Percentiles rank a stretch among this genome's conserved stretches.
phyloP scores from a whole-genome alignment of 2,797 vertebrate genomes.

The Esox lucius region DNA sequence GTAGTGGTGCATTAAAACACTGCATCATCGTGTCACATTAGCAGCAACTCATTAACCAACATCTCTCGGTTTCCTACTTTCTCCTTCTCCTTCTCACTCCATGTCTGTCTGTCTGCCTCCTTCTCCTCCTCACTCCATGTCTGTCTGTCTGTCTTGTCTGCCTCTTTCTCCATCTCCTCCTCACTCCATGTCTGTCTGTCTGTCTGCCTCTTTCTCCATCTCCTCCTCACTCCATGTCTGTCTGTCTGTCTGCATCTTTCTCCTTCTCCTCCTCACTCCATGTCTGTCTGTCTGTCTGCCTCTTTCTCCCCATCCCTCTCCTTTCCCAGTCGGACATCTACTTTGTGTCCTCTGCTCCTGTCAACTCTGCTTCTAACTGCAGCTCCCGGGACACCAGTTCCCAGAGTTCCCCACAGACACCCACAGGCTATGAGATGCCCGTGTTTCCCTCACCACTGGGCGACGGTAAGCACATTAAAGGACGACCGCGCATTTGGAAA shows the following conservation, averaged over 20 bases:
- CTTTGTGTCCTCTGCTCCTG: constrained; percentile 87
- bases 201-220: not conserved
- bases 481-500: not conserved
- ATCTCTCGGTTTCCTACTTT: too few relatives aligned
- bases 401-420: constrained; percentile 90
- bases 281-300: constrained; percentile 13
- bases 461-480: constrained; percentile 79
- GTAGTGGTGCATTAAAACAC: not conserved
- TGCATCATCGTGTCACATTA: not conserved
- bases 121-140: constrained; percentile 4
- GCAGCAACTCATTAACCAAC: not conserved
- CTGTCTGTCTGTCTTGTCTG: too few relatives aligned
- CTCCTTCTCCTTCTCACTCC: not conserved
- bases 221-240: not conserved
- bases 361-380: constrained; percentile 84
- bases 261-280: not conserved
- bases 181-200: not conserved
- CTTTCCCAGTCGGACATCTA: constrained; percentile 92
- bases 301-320: constrained; percentile 5
- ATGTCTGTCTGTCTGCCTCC: not conserved
- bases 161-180: too few relatives aligned
- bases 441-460: constrained; percentile 83
- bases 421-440: constrained; percentile 84
- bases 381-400: constrained; percentile 89
- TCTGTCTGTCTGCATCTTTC: not conserved